Evolutionary conservation across 2,113 vertebrate species (phyloP).

Genomic region (Parotia lawesii): DNA sequence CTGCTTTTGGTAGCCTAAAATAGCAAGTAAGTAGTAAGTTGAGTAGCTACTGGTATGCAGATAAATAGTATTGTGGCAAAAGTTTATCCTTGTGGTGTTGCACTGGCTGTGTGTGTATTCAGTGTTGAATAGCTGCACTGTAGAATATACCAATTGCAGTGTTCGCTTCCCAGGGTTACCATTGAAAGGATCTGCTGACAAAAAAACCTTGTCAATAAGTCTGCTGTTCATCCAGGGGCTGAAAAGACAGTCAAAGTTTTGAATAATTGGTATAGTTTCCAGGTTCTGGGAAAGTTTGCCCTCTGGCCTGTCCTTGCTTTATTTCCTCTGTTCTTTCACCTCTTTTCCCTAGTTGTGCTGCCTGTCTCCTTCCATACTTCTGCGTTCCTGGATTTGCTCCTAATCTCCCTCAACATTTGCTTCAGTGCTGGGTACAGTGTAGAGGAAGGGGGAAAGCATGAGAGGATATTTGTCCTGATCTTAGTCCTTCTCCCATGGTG

Average conservation of each 20-base stretch:
- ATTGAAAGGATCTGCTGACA: background rate
- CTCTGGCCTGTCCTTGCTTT: background rate
- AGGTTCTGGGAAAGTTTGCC: background rate
- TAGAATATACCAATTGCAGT: background rate
- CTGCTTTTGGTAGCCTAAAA: constrained; percentile 45
- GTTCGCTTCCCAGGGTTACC: background rate
- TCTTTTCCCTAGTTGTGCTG: background rate
- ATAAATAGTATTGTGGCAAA: constrained; percentile 28
- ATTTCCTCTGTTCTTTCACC: background rate
- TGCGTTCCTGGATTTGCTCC: background rate
- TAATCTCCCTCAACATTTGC: background rate
- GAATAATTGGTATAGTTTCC: background rate
- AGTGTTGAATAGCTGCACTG: background rate
- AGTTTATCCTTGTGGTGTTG: constrained; percentile 18
- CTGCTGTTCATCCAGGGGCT: background rate
- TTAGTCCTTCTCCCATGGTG: background rate
- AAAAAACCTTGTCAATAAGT: background rate
- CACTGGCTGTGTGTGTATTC: background rate
- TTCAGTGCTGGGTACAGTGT: background rate
- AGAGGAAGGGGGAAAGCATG: background rate
- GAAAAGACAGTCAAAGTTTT: background rate
- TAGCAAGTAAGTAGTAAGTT: constrained; percentile 34
- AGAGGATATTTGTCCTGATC: background rate
- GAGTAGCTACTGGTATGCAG: constrained; percentile 32
- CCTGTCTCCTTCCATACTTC: background rate